Conservation (phyloP, 2,797 vertebrate genomes). For the Labeo calbasu region DNA sequence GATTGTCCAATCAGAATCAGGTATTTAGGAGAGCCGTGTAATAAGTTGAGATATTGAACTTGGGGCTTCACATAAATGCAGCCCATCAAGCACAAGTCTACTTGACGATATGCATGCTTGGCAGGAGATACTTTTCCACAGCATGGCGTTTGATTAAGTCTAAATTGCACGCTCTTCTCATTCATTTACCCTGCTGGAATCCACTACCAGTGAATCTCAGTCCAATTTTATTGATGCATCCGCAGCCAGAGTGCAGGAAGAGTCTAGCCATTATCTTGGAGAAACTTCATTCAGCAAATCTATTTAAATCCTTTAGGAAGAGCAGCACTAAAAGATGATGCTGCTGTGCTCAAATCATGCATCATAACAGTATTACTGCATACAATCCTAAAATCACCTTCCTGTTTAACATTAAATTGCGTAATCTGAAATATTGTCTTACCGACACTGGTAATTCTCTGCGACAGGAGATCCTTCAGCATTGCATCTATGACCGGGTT, state of each 20-base stretch:
- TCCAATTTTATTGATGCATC: constrained; percentile 37
- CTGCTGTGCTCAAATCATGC: not conserved
- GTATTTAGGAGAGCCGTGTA: not conserved
- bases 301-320: constrained; percentile 21
- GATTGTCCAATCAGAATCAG: not conserved
- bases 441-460: constrained; percentile 97
- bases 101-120: constrained; percentile 27
- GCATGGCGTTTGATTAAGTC: constrained; percentile 43
- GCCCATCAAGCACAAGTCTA: constrained; percentile 27
- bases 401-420: not conserved
- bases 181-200: constrained; percentile 45
- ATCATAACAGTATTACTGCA: not conserved
- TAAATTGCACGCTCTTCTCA: constrained; percentile 39
- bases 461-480: constrained; percentile 89
- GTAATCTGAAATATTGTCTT: constrained; percentile 68
- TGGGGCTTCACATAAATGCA: constrained; percentile 13
- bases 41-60: constrained; percentile 14
- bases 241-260: not conserved
- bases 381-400: constrained; percentile 8
- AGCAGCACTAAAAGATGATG: not conserved
- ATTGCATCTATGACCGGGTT: constrained; percentile 90
- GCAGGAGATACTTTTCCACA: constrained; percentile 45
- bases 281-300: constrained; percentile 9
- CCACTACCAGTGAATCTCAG: constrained; percentile 36
- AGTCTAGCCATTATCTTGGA: constrained; percentile 27